Evolutionary conservation across 2,113 vertebrate species (phyloP).

Genomic region (Australoheros scitulus): DNA sequence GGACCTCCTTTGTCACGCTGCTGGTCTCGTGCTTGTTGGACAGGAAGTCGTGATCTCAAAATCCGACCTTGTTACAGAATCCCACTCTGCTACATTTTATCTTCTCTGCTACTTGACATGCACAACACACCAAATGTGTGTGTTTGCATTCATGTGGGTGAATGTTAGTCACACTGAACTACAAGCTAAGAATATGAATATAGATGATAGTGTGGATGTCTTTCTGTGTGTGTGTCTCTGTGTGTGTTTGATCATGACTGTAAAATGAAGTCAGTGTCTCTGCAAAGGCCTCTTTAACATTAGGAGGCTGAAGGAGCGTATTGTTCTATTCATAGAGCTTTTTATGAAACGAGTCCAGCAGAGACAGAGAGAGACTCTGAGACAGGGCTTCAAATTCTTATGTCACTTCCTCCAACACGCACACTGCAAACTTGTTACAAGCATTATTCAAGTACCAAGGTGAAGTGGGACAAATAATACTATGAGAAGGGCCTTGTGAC

Average conservation of each 20-base stretch:
- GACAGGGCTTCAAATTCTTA: conserved; percentile 48
- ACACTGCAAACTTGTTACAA: conserved; percentile 18
- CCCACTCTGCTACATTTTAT: conserved; percentile 16
- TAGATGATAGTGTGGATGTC: conserved; percentile 18
- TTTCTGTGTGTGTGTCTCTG: conserved; percentile 4
- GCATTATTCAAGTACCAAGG: background rate
- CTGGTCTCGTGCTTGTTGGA: conserved; percentile 30
- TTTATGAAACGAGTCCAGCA: conserved; percentile 64
- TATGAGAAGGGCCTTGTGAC: conserved; percentile 17
- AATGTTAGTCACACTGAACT: conserved; percentile 52
- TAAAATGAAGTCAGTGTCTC: conserved; percentile 74
- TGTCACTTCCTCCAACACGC: conserved; percentile 41
- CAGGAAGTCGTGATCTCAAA: conserved; percentile 48
- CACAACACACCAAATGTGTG: conserved; percentile 27
- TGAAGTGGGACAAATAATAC: conserved; percentile 23
- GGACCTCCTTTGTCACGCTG: conserved; percentile 28
- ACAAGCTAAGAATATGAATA: conserved; percentile 43
- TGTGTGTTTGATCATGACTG: conserved; percentile 51
- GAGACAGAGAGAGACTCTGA: conserved; percentile 42
- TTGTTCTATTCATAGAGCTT: conserved; percentile 78
- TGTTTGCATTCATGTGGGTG: conserved; percentile 28
- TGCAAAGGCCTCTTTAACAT: conserved; percentile 69
- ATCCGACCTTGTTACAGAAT: conserved; percentile 34
- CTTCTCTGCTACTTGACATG: conserved; percentile 38
- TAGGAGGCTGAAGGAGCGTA: conserved; percentile 67